These are phyloP conservation scores for Neodon shergylaensis DNA, from an alignment of 2,113 vertebrate species.

Conservation along the genomic window DNA sequence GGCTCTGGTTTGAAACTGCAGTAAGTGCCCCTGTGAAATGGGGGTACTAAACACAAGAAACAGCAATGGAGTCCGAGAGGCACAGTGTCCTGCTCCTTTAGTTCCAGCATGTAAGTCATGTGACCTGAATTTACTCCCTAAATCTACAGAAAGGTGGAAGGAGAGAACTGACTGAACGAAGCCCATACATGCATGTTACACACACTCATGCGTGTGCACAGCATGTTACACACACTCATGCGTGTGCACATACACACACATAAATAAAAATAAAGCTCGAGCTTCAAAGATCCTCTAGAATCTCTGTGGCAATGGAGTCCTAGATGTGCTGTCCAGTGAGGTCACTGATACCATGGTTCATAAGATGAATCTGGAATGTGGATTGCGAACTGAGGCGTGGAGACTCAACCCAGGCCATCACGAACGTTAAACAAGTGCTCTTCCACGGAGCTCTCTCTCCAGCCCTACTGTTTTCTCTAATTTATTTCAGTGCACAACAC, in stretches of 20 bases:
- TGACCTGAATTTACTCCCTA: not conserved
- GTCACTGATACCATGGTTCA: not conserved
- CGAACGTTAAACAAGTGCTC: not conserved
- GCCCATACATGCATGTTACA: not conserved
- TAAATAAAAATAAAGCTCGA: not conserved
- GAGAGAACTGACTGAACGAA: not conserved
- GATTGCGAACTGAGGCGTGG: not conserved
- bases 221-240: not conserved
- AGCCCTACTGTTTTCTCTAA: not conserved
- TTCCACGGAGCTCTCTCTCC: not conserved
- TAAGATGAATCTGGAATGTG: too few relatives aligned
- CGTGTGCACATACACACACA: too few relatives aligned
- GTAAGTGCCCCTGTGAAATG: not conserved
- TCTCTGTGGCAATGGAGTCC: not conserved
- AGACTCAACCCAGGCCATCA: not conserved
- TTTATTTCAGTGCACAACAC: not conserved
- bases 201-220: not conserved
- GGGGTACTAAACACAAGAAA: not conserved
- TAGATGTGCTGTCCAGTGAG: fast-evolving
- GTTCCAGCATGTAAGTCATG: not conserved
- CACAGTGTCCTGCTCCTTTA: not conserved
- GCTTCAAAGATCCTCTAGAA: not conserved
- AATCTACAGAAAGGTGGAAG: not conserved
- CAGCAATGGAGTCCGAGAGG: not conserved
- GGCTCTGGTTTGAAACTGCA: not conserved